phyloP scores from a whole-genome alignment of 2,113 vertebrate genomes.

The Loxodonta africana region DNA sequence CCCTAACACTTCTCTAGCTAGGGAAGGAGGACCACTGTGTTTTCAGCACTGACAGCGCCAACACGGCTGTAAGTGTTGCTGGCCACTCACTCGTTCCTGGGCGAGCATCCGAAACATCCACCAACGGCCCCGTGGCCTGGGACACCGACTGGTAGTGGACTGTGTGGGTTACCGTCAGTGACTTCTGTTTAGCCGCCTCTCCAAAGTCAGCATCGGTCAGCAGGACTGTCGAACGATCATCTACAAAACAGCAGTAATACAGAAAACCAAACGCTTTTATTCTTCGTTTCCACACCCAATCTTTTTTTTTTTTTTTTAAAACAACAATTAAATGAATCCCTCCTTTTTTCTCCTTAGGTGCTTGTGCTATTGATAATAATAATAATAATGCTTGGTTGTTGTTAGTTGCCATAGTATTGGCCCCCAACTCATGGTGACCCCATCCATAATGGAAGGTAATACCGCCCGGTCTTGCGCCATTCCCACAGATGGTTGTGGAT shows the following conservation, averaged over 20 bases:
- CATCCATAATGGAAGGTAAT: background rate
- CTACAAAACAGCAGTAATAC: constrained; percentile 82
- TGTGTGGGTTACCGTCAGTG: constrained; percentile 98
- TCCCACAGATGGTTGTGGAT: background rate
- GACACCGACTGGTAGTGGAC: constrained; percentile 99
- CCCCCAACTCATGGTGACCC: background rate
- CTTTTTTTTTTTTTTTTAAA: background rate
- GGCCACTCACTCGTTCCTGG: constrained; percentile 97
- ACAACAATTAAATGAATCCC: rapidly evolving
- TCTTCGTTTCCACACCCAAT: background rate
- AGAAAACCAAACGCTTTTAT: background rate
- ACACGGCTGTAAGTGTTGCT: background rate
- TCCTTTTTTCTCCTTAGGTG: background rate
- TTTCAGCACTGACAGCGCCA: background rate
- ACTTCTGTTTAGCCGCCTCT: constrained; percentile 97
- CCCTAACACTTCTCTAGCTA: rapidly evolving
- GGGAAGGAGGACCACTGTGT: rapidly evolving
- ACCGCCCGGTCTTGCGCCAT: background rate
- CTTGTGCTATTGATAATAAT: background rate
- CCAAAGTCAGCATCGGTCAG: constrained; percentile 98
- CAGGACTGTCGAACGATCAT: constrained; percentile 97
- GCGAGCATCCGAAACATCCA: constrained; percentile 98
- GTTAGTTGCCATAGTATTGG: background rate
- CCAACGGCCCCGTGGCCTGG: constrained; percentile 97
- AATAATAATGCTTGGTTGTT: background rate